phyloP scores from a whole-genome alignment of 1,140 invertebrate species.

The Cyrtorhinus lividipennis region DNA sequence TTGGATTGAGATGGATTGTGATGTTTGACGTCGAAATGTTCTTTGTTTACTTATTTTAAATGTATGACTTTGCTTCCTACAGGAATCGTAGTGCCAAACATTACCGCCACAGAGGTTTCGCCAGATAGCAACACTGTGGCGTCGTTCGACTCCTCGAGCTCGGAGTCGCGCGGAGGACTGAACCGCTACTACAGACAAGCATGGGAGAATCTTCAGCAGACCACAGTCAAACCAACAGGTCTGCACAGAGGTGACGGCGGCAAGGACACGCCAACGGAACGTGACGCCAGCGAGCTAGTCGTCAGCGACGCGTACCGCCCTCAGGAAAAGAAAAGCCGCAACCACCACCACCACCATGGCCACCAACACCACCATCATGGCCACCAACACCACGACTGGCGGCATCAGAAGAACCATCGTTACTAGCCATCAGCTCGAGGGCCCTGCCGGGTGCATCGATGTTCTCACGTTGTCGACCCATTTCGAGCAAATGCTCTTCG shows the following conservation, averaged over 20 bases:
- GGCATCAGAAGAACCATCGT: constrained; percentile 31
- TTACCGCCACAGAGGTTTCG: constrained; percentile 67
- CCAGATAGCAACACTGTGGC: constrained; percentile 78
- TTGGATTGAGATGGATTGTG: no score
- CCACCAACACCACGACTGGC: constrained; percentile 28
- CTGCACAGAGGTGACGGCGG: constrained; percentile 51
- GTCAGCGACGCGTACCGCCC: constrained; percentile 46
- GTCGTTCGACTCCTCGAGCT: constrained; percentile 69
- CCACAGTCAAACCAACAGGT: constrained; percentile 34
- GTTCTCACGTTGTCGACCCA: neutral
- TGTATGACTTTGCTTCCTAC: no score
- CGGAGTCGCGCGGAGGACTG: constrained; percentile 61
- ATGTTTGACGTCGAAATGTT: no score
- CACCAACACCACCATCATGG: constrained; percentile 38
- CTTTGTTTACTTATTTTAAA: constrained; percentile 13
- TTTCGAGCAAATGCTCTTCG: neutral
- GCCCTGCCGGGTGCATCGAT: neutral
- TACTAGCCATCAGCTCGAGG: constrained; percentile 11
- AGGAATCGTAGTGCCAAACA: constrained; percentile 68
- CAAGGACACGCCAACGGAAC: constrained; percentile 54
- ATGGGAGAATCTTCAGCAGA: constrained; percentile 80
- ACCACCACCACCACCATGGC: no score
- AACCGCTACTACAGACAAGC: constrained; percentile 78
- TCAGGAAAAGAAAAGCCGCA: constrained; percentile 50
- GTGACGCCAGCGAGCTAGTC: constrained; percentile 65